These are phyloP conservation scores for Metopia argyrocephala DNA, from an alignment of 2,888 invertebrate species.

Conservation along the genomic window DNA sequence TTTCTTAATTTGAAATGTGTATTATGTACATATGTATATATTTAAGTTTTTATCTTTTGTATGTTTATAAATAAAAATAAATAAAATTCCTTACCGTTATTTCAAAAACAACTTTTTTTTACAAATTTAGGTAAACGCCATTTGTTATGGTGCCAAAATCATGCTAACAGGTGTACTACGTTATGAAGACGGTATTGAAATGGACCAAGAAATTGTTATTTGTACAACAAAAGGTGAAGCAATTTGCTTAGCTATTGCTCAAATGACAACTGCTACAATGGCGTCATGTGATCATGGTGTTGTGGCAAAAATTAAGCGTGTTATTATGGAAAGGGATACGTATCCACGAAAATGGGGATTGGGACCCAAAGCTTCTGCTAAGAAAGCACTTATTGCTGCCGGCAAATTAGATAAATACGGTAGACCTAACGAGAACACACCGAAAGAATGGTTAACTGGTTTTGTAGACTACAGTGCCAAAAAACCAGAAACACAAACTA, in stretches of 20 bases:
- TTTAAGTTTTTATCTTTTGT: too few relatives aligned
- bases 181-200: constrained; percentile 98
- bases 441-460: constrained; percentile 90
- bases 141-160: constrained; percentile 99
- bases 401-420: constrained; percentile 97
- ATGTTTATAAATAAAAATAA: not conserved
- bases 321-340: constrained; percentile 99
- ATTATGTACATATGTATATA: too few relatives aligned
- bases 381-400: constrained; percentile 92
- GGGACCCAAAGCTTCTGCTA: constrained; percentile 94
- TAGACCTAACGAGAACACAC: constrained; percentile 97
- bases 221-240: constrained; percentile 98
- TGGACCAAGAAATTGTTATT: constrained; percentile 98
- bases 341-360: constrained; percentile 99
- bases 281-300: constrained; percentile 98
- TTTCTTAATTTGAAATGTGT: too few relatives aligned
- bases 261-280: constrained; percentile 99
- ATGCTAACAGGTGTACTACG: constrained; percentile 97
- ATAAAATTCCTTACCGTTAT: too few relatives aligned
- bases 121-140: constrained; percentile 85
- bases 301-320: constrained; percentile 97
- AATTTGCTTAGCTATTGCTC: constrained; percentile 92
- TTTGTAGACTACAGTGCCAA: constrained; percentile 83
- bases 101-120: not conserved
- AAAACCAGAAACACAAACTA: constrained; percentile 66